Percentiles rank a stretch among this genome's conserved stretches.
phyloP scores from a whole-genome alignment of 1,140 invertebrate species.

The Drosophila kepulauana region DNA sequence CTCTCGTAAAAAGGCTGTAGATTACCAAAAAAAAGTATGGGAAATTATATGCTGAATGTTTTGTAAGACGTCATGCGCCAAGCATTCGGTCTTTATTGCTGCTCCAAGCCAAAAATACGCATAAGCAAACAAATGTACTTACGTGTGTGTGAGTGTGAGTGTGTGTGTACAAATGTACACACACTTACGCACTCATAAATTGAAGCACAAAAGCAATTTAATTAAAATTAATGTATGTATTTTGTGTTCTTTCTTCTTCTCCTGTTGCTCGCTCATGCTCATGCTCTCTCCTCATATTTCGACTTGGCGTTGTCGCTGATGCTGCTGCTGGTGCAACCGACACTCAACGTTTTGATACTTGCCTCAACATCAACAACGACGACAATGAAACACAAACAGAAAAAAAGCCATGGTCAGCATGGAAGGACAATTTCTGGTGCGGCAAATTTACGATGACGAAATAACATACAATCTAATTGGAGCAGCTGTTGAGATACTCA shows the following conservation, averaged over 20 bases:
- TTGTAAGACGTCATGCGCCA: slow-evolving; percentile 48
- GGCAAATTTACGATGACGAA: slow-evolving; percentile 97
- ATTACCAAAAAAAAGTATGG: background rate
- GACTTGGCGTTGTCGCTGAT: slow-evolving; percentile 37
- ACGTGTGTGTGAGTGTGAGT: background rate
- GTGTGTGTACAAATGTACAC: slow-evolving; percentile 31
- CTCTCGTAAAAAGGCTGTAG: slow-evolving; percentile 3
- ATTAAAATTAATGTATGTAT: slow-evolving; percentile 84
- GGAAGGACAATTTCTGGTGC: slow-evolving; percentile 97
- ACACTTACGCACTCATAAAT: slow-evolving; percentile 63
- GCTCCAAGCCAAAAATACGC: slow-evolving; percentile 32
- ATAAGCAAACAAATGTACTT: slow-evolving; percentile 29
- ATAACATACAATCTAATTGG: slow-evolving; percentile 97
- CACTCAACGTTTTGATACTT: slow-evolving; percentile 55
- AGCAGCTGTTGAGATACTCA: slow-evolving; percentile 94
- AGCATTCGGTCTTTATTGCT: slow-evolving; percentile 36
- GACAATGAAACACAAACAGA: slow-evolving; percentile 86
- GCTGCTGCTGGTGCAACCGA: slow-evolving; percentile 25
- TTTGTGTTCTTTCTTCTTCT: slow-evolving; percentile 41
- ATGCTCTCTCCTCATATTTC: slow-evolving; percentile 37
- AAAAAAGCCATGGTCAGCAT: slow-evolving; percentile 96
- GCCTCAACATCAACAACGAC: slow-evolving; percentile 25
- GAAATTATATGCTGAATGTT: slow-evolving; percentile 9
- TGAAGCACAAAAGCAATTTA: slow-evolving; percentile 76
- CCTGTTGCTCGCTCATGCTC: slow-evolving; percentile 18